phyloP scores from a whole-genome alignment of 1,140 invertebrate genomes.

The Heliconius eleuchia region DNA sequence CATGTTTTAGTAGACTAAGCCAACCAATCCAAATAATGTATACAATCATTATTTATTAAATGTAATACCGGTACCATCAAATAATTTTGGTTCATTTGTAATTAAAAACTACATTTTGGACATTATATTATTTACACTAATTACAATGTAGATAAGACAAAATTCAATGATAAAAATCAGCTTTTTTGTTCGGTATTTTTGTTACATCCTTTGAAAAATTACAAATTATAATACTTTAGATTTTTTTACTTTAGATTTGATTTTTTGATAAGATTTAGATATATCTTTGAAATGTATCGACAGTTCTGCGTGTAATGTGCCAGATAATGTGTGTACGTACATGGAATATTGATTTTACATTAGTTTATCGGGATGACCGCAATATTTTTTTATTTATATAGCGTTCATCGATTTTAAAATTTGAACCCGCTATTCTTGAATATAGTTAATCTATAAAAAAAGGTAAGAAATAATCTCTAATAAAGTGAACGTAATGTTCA shows the following conservation, averaged over 20 bases:
- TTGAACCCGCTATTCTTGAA: too few relatives aligned
- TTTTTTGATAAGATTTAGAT: neutral
- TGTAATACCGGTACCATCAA: neutral
- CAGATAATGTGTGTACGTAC: neutral
- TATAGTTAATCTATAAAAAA: too few relatives aligned
- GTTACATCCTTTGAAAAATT: neutral
- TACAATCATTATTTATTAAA: neutral
- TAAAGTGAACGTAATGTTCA: too few relatives aligned
- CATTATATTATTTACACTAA: neutral
- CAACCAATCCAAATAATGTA: too few relatives aligned
- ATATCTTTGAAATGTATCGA: constrained; percentile 9
- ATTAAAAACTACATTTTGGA: neutral
- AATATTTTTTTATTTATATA: too few relatives aligned
- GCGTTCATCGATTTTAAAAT: too few relatives aligned
- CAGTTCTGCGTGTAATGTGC: neutral
- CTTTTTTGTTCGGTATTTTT: neutral
- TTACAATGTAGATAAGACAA: constrained; percentile 2
- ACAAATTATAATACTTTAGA: neutral
- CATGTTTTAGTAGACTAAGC: neutral
- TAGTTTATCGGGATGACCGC: neutral
- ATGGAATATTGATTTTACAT: neutral
- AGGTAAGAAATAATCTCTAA: too few relatives aligned
- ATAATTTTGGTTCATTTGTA: neutral
- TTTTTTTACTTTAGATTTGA: neutral
- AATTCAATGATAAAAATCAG: neutral